These are phyloP conservation scores for Pionites leucogaster DNA, from an alignment of 2,113 vertebrate species.

Conservation along the genomic window DNA sequence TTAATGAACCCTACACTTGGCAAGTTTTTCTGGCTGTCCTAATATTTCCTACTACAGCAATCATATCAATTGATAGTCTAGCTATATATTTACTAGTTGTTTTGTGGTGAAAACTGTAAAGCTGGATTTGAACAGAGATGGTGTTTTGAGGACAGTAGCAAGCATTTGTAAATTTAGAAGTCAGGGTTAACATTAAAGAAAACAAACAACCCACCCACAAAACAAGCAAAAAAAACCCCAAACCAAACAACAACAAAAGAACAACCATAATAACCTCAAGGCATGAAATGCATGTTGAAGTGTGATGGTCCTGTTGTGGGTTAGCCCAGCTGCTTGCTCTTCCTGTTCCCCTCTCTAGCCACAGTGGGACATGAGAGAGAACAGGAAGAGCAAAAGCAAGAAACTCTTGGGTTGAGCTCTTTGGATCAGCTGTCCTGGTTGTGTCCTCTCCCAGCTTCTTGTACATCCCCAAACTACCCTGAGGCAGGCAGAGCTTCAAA, in stretches of 20 bases:
- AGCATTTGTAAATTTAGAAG: neutral
- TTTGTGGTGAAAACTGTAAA: neutral
- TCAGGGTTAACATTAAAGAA: neutral
- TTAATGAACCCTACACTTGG: neutral
- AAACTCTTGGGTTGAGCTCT: neutral
- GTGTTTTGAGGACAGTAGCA: neutral
- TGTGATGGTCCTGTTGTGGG: neutral
- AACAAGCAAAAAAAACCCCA: neutral
- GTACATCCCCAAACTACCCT: neutral
- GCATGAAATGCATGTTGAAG: neutral
- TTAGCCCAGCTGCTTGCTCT: neutral
- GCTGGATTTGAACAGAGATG: neutral
- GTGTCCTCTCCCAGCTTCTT: neutral
- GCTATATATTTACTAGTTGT: neutral
- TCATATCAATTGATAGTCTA: neutral
- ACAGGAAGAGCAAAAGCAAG: neutral
- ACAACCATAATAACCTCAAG: neutral
- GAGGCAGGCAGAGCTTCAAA: neutral
- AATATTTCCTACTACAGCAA: neutral
- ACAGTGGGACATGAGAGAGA: neutral
- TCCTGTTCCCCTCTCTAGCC: neutral
- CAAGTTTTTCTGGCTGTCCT: neutral
- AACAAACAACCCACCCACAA: neutral
- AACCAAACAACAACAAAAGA: neutral
- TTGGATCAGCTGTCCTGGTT: neutral